phyloP scores from a whole-genome alignment of 2,888 invertebrate genomes.

The Agriopis leucophaearia region DNA sequence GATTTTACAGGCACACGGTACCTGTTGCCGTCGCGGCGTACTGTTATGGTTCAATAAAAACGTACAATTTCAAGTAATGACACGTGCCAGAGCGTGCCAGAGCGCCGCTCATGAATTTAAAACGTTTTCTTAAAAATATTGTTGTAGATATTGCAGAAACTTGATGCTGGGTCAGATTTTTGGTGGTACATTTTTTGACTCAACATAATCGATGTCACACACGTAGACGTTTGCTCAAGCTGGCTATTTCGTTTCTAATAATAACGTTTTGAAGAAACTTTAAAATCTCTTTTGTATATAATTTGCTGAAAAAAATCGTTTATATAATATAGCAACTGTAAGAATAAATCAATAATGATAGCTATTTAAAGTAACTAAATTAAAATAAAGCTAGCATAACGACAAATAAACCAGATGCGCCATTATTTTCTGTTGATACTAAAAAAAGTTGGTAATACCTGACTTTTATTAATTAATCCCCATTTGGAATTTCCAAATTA shows the following conservation, averaged over 20 bases:
- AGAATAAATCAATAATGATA: neutral
- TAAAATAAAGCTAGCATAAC: neutral
- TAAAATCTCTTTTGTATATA: neutral
- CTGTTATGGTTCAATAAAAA: slow-evolving; percentile 76
- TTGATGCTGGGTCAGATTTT: slow-evolving; percentile 18
- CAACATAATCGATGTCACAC: slow-evolving; percentile 1
- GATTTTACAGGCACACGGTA: slow-evolving; percentile 63
- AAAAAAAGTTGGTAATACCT: neutral
- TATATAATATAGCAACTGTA: neutral
- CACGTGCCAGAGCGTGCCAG: slow-evolving; percentile 56
- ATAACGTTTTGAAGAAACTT: neutral
- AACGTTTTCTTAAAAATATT: slow-evolving; percentile 49
- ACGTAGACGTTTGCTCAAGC: neutral
- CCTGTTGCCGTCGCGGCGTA: slow-evolving; percentile 70
- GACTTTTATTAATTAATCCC: neutral
- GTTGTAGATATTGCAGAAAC: slow-evolving; percentile 26
- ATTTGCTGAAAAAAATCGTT: too few species aligned
- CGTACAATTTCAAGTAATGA: slow-evolving; percentile 67
- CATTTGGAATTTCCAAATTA: neutral
- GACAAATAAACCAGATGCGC: neutral
- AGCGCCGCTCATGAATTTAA: slow-evolving; percentile 64
- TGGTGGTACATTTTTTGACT: neutral
- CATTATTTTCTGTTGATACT: neutral
- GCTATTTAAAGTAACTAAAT: neutral
- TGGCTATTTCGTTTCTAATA: neutral